Base-by-base conservation (phyloP, 92 coral and sea anemone genomes). In the Galaxea fascicularis region DNA sequence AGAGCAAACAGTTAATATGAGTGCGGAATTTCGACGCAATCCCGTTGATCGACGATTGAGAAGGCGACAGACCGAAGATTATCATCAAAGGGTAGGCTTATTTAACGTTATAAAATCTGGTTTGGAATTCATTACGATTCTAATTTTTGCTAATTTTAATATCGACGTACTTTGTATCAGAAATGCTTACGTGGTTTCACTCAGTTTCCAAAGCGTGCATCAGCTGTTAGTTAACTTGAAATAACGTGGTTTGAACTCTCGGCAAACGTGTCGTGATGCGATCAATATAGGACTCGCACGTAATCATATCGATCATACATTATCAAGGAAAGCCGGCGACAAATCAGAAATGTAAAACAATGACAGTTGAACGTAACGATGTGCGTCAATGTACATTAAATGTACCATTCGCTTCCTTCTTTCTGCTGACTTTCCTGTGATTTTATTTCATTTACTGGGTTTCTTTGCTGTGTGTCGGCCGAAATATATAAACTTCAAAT, bases 41-140 rank as follows among this genome's bases (percentile, higher is more conserved):
- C 86, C 92, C 53, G 83, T 91, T 28, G 97, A 93, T 53, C 86
- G 88, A 60, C 83, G 93, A 67, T 52, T 91, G 47, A 78, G 74
- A 60, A 85, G 81, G 74, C 76, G 88, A 30, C 92, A 89, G 10
- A 90, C 81, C 17, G 97, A 93, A 65, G 94, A 91, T 30, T 93
- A 93, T 69, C 77, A 76, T 29, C 68, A 69, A 22, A 82, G 92
- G 93, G 97, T 93, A 79, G 26, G 96, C 20, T n/a, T 21, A 25
- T 65, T 15, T 31, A 4, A 25, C 65, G 52, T 53, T 47, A 64
- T 4, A n/a, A 57, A 44, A 41, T 8, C 56, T 17, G 25, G 9
- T 65, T 65, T 18, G 46, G 71, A 13, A 46, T 66, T 41, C 41
- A 8, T 29, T 63, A 24, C 68, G 27, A 17, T 63, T 28, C 56